Conservation (phyloP, 1,140 invertebrate species). For the Scaptodrosophila lebanonensis region DNA sequence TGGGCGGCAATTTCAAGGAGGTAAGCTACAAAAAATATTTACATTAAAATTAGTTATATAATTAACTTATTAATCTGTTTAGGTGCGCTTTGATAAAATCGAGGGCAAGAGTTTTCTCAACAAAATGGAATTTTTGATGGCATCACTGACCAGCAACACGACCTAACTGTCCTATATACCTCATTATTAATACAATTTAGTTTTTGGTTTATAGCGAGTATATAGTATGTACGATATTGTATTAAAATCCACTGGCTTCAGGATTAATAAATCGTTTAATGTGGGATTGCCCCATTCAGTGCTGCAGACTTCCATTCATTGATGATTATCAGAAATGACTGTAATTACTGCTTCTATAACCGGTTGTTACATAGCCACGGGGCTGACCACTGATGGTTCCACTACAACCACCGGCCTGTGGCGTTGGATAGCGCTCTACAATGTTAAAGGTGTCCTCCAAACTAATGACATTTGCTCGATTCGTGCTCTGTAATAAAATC, state of each 20-base stretch:
- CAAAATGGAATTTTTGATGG: constrained; percentile 98
- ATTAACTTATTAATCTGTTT: constrained; percentile 7
- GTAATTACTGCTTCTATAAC: constrained; percentile 27
- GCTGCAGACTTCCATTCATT: too few species aligned
- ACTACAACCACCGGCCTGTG: too few species aligned
- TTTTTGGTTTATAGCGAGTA: constrained; percentile 10
- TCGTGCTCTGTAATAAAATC: constrained; percentile 45
- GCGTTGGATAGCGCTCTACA: constrained; percentile 16
- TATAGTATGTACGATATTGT: constrained; percentile 20
- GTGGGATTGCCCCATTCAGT: constrained; percentile 18
- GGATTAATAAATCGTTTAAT: constrained; percentile 35
- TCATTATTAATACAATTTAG: not conserved
- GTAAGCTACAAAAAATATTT: constrained; percentile 76
- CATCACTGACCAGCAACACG: constrained; percentile 84
- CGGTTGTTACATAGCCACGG: constrained; percentile 12
- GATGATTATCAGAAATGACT: constrained; percentile 33
- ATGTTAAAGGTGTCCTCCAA: constrained; percentile 60
- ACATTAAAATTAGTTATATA: not conserved
- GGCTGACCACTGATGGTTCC: constrained; percentile 19
- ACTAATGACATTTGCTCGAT: constrained; percentile 64
- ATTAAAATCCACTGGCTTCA: too few species aligned
- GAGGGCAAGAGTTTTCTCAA: constrained; percentile 98
- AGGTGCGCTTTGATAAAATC: constrained; percentile 90
- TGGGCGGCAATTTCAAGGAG: constrained; percentile 93
- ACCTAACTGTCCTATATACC: constrained; percentile 21